Evolutionary conservation across 2,113 vertebrate species (phyloP), one percentile per base, ranked within the genome.

Genomic region (Nothocercus julius): DNA sequence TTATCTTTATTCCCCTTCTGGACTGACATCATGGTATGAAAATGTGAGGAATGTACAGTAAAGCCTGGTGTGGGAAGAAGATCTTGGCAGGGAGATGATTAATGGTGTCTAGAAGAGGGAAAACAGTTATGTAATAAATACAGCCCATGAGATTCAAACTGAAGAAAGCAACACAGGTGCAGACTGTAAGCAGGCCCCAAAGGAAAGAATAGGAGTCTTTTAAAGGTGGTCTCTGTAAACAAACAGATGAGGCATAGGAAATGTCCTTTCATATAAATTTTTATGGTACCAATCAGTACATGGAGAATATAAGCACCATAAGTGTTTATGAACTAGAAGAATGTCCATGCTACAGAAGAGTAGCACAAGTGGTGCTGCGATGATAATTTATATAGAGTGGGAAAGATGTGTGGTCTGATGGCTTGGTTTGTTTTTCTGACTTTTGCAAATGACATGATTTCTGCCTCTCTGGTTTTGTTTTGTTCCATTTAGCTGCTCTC

Each of bases 31-130:
- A 91, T 19, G 56, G 78, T 87, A 91, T 0, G 6, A 93, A 97
- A 96, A 97, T 79, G 91, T 70, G 77, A 92, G 89, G 91, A 97
- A 97, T 95, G 91, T 95, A 96, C 83, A 96, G 95, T 96, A 96
- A 94, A 95, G 88, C 93, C 72, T 90, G 89, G 74, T 96, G 86
- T 93, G 89, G 90, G 79, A 96, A 97, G 92, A 96, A 85, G 93
- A 95, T 93, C 79, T 93, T 92, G 87, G 82, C 80, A 75, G 74
- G 70, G 66, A 62, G 32, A 78, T 96, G 97, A 97, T 96, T 97
- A 95, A 97, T 91, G 83, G 42, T 94, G 95, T 93, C 93, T 95
- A 76, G 92, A 94, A 94, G 90, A 93, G 78, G 63, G 70, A 87
- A 96, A 93, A 70, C 54, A 88, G 77, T 97, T 96, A 94, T 83